A percentile compares a stretch with the other conserved stretches of the same genome.
phyloP scores from a whole-genome alignment of 1,140 invertebrate species.

The Idris sp. region DNA sequence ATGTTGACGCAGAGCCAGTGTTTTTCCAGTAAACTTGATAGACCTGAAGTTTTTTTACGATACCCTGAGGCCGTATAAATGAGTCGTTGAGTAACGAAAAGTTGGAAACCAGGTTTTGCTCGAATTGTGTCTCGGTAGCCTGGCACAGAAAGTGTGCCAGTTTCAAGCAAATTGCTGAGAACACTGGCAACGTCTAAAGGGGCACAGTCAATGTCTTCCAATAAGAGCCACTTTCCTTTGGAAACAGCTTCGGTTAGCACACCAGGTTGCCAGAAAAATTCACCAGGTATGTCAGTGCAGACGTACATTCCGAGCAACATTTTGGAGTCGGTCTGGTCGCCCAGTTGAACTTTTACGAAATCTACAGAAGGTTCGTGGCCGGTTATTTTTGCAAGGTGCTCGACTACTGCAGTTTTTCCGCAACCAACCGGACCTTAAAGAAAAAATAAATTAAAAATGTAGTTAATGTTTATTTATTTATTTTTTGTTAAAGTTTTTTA shows the following conservation, averaged over 20 bases:
- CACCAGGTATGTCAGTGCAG: constrained; percentile 97
- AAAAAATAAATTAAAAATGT: too few relatives aligned
- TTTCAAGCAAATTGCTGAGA: constrained; percentile 91
- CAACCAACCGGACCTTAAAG: constrained; percentile 88
- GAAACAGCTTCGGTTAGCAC: constrained; percentile 92
- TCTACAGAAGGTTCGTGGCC: constrained; percentile 79
- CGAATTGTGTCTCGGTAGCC: constrained; percentile 90
- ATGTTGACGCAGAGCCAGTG: constrained; percentile 90
- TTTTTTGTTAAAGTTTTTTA: too few relatives aligned
- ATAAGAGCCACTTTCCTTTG: constrained; percentile 92
- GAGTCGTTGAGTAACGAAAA: constrained; percentile 92
- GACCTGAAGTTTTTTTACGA: constrained; percentile 82
- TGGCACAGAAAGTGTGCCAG: constrained; percentile 88
- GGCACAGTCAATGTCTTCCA: constrained; percentile 98
- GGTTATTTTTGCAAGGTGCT: constrained; percentile 90
- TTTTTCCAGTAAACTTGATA: constrained; percentile 86
- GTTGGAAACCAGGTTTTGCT: constrained; percentile 89
- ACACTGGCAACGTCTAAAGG: constrained; percentile 94
- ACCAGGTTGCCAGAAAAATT: constrained; percentile 98
- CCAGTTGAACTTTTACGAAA: constrained; percentile 93
- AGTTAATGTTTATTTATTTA: too few relatives aligned
- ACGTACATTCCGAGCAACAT: constrained; percentile 95
- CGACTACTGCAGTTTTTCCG: constrained; percentile 95
- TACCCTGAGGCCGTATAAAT: constrained; percentile 79
- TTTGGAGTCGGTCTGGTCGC: constrained; percentile 98